phyloP scores from a whole-genome alignment of 1,140 invertebrate species.

The Papilio polyxenes region DNA sequence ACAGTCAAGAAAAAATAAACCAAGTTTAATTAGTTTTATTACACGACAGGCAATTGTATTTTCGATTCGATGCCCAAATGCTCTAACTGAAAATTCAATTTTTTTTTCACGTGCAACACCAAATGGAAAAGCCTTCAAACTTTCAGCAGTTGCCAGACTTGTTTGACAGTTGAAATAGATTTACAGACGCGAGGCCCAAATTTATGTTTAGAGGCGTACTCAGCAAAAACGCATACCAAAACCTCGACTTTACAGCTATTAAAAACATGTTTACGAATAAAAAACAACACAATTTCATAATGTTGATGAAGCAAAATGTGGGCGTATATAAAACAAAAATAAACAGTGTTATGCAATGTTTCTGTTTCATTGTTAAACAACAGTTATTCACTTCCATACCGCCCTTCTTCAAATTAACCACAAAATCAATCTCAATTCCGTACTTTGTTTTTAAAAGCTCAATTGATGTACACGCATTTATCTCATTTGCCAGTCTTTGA shows the following conservation, averaged over 20 bases:
- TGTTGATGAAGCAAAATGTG: no score
- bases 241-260: background rate
- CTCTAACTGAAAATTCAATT: slow-evolving; percentile 12
- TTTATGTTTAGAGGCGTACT: slow-evolving; percentile 29
- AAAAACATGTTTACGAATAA: background rate
- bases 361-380: background rate
- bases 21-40: slow-evolving; percentile 26
- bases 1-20: background rate
- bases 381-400: background rate
- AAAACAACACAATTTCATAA: background rate
- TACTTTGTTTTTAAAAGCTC: background rate
- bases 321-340: background rate
- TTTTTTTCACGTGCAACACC: slow-evolving; percentile 33
- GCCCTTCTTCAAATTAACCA: background rate
- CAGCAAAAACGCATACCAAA: slow-evolving; percentile 7
- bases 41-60: slow-evolving; percentile 7
- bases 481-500: background rate
- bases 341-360: background rate
- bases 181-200: slow-evolving; percentile 29
- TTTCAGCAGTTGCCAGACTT: slow-evolving; percentile 35
- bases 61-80: slow-evolving; percentile 13
- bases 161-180: slow-evolving; percentile 39
- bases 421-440: background rate
- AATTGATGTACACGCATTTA: background rate
- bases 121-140: slow-evolving; percentile 35